Conservation (phyloP, 2,797 vertebrate genomes). For the Dicrostonyx torquatus region DNA sequence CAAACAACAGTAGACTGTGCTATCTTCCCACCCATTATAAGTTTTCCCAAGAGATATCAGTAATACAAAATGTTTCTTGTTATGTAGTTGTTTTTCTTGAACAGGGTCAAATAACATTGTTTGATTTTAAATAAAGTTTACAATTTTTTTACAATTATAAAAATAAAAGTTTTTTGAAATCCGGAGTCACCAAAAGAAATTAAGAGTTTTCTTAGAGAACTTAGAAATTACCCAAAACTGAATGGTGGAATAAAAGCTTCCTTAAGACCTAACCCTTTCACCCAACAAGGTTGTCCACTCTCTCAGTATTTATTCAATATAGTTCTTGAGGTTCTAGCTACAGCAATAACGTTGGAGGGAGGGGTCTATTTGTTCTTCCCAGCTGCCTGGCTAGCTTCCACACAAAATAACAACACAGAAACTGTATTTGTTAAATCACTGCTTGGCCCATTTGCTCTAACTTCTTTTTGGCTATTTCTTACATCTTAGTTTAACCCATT, state of each 20-base stretch:
- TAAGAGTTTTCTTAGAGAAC: constrained; percentile 19
- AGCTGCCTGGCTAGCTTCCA: too few relatives aligned
- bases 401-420: too few relatives aligned
- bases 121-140: constrained; percentile 38
- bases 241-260: background rate
- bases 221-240: background rate
- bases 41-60: constrained; percentile 3
- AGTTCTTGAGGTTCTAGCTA: too few relatives aligned
- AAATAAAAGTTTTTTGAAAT: background rate
- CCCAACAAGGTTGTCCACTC: too few relatives aligned
- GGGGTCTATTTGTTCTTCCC: too few relatives aligned
- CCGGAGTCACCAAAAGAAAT: background rate
- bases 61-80: background rate
- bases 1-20: constrained; percentile 17
- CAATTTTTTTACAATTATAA: background rate
- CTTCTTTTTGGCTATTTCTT: too few relatives aligned
- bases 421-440: too few relatives aligned
- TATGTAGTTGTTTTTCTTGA: constrained; percentile 33
- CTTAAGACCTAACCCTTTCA: background rate
- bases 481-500: too few relatives aligned
- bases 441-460: too few relatives aligned
- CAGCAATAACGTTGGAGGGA: too few relatives aligned
- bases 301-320: too few relatives aligned
- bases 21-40: background rate
- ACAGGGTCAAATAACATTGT: background rate